These are phyloP conservation scores for Stenurella melanura DNA, from an alignment of 2,888 invertebrate genomes.

Conservation along the genomic window DNA sequence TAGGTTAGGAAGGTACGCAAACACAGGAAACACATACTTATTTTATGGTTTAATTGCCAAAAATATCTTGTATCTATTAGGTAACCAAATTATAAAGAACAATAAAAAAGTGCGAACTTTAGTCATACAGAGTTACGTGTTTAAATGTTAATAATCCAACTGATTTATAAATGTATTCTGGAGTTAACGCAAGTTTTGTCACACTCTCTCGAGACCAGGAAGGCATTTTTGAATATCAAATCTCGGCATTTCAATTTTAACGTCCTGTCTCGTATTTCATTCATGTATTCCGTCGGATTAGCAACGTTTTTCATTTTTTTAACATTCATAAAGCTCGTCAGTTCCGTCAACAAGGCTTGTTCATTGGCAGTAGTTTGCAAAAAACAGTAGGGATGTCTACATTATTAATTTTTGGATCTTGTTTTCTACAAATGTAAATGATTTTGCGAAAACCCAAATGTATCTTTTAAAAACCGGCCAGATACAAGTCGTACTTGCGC, in stretches of 20 bases:
- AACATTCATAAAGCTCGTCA: too few relatives aligned
- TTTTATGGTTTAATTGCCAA: not conserved
- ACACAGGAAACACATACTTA: too few relatives aligned
- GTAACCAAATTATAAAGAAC: not conserved
- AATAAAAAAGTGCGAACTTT: not conserved
- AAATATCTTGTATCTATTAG: not conserved
- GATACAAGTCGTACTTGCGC: too few relatives aligned
- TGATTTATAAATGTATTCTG: conserved; percentile 27
- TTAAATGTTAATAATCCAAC: conserved; percentile 23
- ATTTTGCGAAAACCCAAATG: too few relatives aligned
- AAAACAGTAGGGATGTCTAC: too few relatives aligned
- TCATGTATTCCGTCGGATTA: not conserved
- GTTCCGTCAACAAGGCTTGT: too few relatives aligned
- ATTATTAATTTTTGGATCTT: too few relatives aligned
- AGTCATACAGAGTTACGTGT: conserved; percentile 5
- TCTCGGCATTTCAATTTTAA: conserved; percentile 3
- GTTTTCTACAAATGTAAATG: too few relatives aligned
- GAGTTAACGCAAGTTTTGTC: conserved; percentile 13
- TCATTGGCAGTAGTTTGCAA: too few relatives aligned
- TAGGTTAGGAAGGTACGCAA: too few relatives aligned
- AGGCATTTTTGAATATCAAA: conserved; percentile 12
- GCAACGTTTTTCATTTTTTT: too few relatives aligned
- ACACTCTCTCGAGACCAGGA: conserved; percentile 4
- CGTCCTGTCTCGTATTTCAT: not conserved
- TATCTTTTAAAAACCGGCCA: too few relatives aligned